phyloP scores from a whole-genome alignment of 1,140 invertebrate species.

The Apis dorsata region DNA sequence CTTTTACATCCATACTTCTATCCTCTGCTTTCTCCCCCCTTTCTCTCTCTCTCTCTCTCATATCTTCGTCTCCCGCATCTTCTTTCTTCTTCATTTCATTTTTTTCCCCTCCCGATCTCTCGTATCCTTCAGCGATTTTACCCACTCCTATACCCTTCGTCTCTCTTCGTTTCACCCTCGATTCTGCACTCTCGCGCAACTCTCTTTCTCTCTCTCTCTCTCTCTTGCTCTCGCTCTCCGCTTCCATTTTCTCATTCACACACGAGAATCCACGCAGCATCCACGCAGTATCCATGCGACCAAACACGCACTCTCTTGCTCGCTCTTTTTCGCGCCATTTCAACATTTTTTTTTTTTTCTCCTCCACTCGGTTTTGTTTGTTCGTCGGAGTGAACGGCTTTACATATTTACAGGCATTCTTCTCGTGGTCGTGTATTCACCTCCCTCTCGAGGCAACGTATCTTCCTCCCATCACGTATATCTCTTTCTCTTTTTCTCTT shows the following conservation, averaged over 20 bases:
- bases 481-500: slow-evolving; percentile 7
- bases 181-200: slow-evolving; percentile 13
- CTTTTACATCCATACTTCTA: slow-evolving; percentile 30
- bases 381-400: slow-evolving; percentile 61
- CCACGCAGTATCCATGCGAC: slow-evolving; percentile 19
- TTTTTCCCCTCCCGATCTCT: slow-evolving; percentile 18
- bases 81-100: slow-evolving; percentile 22
- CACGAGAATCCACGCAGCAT: slow-evolving; percentile 16
- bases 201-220: slow-evolving; percentile 40
- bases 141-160: slow-evolving; percentile 9
- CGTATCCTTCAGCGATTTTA: not conserved
- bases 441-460: slow-evolving; percentile 42
- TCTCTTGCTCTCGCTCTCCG: slow-evolving; percentile 46
- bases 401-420: slow-evolving; percentile 74
- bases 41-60: not conserved
- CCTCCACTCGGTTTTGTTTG: slow-evolving; percentile 40
- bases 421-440: slow-evolving; percentile 65
- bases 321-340: slow-evolving; percentile 35
- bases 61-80: not conserved
- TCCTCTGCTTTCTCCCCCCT: not conserved
- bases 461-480: slow-evolving; percentile 20
- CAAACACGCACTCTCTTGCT: slow-evolving; percentile 10
- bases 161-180: slow-evolving; percentile 28
- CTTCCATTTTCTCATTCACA: slow-evolving; percentile 23
- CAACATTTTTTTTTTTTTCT: slow-evolving; percentile 9